phyloP scores from a whole-genome alignment of 2,888 invertebrate genomes.

The Andrena flavipes region DNA sequence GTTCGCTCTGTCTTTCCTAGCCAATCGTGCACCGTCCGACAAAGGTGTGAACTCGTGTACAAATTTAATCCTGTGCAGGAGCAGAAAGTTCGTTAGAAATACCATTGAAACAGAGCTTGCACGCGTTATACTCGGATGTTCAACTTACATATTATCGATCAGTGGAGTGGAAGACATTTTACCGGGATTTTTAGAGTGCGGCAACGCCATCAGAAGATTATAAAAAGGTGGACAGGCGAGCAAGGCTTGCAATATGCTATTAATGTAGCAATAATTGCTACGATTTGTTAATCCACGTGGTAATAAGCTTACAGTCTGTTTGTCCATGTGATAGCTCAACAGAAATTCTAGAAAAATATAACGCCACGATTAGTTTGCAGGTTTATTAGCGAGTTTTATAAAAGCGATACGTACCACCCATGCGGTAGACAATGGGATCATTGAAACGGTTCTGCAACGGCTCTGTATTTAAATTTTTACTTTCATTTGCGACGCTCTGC shows the following conservation, averaged over 20 bases:
- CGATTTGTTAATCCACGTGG: constrained; percentile 97
- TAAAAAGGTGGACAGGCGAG: constrained; percentile 98
- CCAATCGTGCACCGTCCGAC: constrained; percentile 86
- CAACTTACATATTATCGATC: constrained; percentile 95
- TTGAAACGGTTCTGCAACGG: constrained; percentile 83
- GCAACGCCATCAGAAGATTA: constrained; percentile 93
- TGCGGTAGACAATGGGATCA: constrained; percentile 89
- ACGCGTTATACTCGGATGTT: not conserved
- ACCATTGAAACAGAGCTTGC: too few species aligned
- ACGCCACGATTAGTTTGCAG: not conserved
- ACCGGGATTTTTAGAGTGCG: constrained; percentile 87
- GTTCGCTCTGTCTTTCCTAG: constrained; percentile 84
- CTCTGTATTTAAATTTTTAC: constrained; percentile 44
- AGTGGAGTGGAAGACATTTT: constrained; percentile 90
- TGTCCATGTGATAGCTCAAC: constrained; percentile 91
- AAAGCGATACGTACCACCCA: constrained; percentile 87
- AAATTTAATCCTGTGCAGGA: constrained; percentile 88
- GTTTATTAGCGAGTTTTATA: not conserved
- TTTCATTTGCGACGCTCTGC: constrained; percentile 43
- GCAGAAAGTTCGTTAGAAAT: not conserved
- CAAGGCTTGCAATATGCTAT: constrained; percentile 96
- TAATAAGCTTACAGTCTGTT: constrained; percentile 91
- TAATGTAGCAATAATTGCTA: constrained; percentile 98
- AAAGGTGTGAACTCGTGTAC: constrained; percentile 92
- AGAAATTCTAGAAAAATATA: constrained; percentile 89